Base-by-base conservation (phyloP, 2,888 invertebrate genomes). In the Thecophora atra region DNA sequence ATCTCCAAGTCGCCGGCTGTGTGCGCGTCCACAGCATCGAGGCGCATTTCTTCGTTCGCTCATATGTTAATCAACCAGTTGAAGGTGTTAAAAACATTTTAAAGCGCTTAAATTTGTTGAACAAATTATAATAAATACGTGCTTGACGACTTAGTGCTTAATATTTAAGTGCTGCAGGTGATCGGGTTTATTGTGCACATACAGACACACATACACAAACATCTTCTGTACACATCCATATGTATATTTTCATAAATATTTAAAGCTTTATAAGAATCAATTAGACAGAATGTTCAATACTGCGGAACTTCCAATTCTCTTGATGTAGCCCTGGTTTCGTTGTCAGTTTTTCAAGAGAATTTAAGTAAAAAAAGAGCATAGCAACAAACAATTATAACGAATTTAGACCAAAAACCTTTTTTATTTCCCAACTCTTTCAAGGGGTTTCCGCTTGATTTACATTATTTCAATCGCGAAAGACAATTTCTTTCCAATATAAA, bases 81-180 rank as follows among this genome's bases (percentile, higher is more conserved):
- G 56, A 67, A 54, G 37, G 67, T 67, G 67, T 37, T 37, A 67
- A 52, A 54, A n/a, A 54, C 15, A 11, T 17, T 67, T 54, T 67
- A 17, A 56, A 67, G 21, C 21, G n/a, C 15, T 51, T 19, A 26
- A 52, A 54, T 21, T 15, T 64, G 44, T 67, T 52, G 37, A 21
- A 19, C 37, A 54, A 67, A 54, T 21, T 19, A 52, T 30, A 65
- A n/a, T 19, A 30, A 17, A 64, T 6, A 26, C 64, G 64, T 44
- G 64, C 11, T 24, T 21, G 24, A 13, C 42, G 47, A 64, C 44
- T 64, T 21, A 64, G 42, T 64, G 47, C 21, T 44, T 17, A 62
- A 62, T 19, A 37, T 62, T 19, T 37, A 37, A n/a, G 37, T 37
- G 19, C 11, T 42, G 42, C 30, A n/a, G 17, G n/a, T 51, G 28